These are phyloP conservation scores for Botia kubotai DNA, from an alignment of 2,797 vertebrate species.

Conservation along the genomic window DNA sequence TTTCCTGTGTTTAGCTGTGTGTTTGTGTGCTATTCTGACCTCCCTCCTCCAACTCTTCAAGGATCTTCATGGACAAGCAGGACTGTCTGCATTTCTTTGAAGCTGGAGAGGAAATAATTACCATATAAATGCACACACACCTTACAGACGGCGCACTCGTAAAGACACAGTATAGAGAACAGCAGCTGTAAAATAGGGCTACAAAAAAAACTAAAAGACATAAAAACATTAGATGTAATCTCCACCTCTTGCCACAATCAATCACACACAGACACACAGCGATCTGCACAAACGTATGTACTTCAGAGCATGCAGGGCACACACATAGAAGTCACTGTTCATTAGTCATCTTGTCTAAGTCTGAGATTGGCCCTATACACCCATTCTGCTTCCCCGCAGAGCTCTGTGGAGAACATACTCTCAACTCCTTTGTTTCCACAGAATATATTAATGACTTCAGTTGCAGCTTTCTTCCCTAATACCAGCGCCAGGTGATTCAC, in stretches of 20 bases:
- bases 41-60: slow-evolving; percentile 28
- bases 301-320: slow-evolving; percentile 16
- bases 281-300: slow-evolving; percentile 28
- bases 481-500: slow-evolving; percentile 26
- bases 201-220: neutral
- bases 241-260: slow-evolving; percentile 6
- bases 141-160: neutral
- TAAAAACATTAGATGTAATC: neutral
- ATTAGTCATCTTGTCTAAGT: slow-evolving; percentile 44
- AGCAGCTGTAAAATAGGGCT: neutral
- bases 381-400: slow-evolving; percentile 39
- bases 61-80: slow-evolving; percentile 38
- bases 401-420: slow-evolving; percentile 15
- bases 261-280: neutral
- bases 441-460: slow-evolving; percentile 41
- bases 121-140: slow-evolving; percentile 1
- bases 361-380: slow-evolving; percentile 16
- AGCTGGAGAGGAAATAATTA: slow-evolving; percentile 52
- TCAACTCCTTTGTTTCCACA: slow-evolving; percentile 33
- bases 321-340: slow-evolving; percentile 7
- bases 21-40: slow-evolving; percentile 33
- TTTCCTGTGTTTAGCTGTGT: neutral
- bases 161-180: neutral
- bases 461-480: slow-evolving; percentile 21
- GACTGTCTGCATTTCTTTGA: slow-evolving; percentile 46